Base-by-base conservation (phyloP, 2,113 vertebrate genomes). In the Propithecus coquereli region DNA sequence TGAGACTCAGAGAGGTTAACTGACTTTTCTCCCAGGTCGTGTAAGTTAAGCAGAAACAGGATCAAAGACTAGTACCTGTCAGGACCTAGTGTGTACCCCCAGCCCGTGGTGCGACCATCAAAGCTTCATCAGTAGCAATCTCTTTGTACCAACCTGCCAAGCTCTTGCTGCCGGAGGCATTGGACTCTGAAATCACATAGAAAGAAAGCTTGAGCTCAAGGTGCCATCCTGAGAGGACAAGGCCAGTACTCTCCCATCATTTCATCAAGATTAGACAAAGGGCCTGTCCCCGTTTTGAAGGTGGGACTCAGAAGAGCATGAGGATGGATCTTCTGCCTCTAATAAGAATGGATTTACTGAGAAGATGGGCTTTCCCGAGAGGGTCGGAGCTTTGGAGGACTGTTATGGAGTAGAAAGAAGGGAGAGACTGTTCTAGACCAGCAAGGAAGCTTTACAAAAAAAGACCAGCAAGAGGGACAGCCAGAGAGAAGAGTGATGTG, bases 81-180 rank as follows among this genome's bases (percentile, higher is more conserved):
- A 70, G 40, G 92, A 81, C 40, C 82, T 32, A 54, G 12, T 22
- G 4, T 40, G 61, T 1, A 40, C 13, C 30, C 52, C 50, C 9
- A 84, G 70, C 73, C 13, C 52, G 66, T 63, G 40, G 6, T 22
- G 37, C 17, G 61, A n/a, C 25, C 57, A 80, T 34, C 23, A 76
- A 54, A 93, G 54, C 68, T 84, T 66, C 32, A 43, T 13, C 22
- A 68, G n/a, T 1, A 80, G 57, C 37, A 40, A 34, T 52, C 43
- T 27, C 50, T 71, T 50, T 87, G 50, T 86, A 91, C 95, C 70
- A 68, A 93, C 91, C 93, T 96, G 91, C 61, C 13, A 12, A 43
- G 68, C 10, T 88, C 45, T 76, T 65, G 81, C 43, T 91, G 18
- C 68, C 18, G 45, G 87, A 96, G 47, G 74, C 84, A 57, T 2